Conservation (phyloP, 2,888 invertebrate species). For the Diploptera punctata region DNA sequence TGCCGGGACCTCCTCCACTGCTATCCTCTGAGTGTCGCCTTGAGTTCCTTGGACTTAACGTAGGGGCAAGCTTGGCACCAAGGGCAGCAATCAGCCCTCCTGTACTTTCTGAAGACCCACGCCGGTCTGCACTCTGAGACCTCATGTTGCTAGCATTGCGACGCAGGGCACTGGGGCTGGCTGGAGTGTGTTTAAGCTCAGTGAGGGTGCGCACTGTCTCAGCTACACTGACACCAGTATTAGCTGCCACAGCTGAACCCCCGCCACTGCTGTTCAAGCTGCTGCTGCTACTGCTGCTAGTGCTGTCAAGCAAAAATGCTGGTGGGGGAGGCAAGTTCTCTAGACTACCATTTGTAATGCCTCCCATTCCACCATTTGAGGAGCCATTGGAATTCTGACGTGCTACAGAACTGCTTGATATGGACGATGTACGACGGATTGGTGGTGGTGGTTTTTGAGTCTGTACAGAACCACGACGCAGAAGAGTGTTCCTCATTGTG, state of each 20-base stretch:
- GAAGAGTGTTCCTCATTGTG: conserved; percentile 51
- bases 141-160: conserved; percentile 48
- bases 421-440: conserved; percentile 78
- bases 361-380: conserved; percentile 46
- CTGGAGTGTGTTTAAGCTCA: conserved; percentile 84
- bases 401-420: conserved; percentile 53
- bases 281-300: conserved; percentile 43
- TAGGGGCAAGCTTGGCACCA: conserved; percentile 72
- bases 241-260: conserved; percentile 8
- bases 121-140: conserved; percentile 67
- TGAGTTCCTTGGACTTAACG: conserved; percentile 63
- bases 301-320: conserved; percentile 69
- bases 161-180: conserved; percentile 70
- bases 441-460: conserved; percentile 78
- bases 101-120: conserved; percentile 50
- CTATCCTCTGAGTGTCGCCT: conserved; percentile 59
- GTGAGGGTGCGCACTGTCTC: conserved; percentile 87
- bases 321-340: conserved; percentile 77
- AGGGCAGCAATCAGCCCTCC: conserved; percentile 69
- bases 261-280: conserved; percentile 29
- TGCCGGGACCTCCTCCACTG: conserved; percentile 37
- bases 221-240: conserved; percentile 70
- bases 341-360: conserved; percentile 52
- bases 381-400: conserved; percentile 50
- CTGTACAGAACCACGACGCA: conserved; percentile 61